phyloP scores from a whole-genome alignment of 2,113 vertebrate species.

The human (Homo sapiens) region GRCh38 chr1:19895001-19895500 shows the following conservation, averaged over 20 bases:
- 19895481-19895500: background rate
- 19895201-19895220: background rate
- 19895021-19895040: background rate
- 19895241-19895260: background rate
- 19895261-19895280: background rate
- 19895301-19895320: background rate
- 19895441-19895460: no score
- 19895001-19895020: background rate
- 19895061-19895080: background rate
- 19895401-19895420: background rate
- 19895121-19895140: background rate
- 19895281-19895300: background rate
- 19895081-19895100: background rate
- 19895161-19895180: fast-evolving
- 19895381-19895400: background rate
- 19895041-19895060: background rate
- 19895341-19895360: background rate
- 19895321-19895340: background rate
- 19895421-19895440: background rate
- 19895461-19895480: background rate
- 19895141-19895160: background rate
- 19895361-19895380: no score
- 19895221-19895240: background rate
- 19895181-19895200: background rate
- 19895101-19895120: background rate